Evolutionary conservation across 1,140 invertebrate genomes (phyloP).

Genomic region (Thalassaphorura encarpata): DNA sequence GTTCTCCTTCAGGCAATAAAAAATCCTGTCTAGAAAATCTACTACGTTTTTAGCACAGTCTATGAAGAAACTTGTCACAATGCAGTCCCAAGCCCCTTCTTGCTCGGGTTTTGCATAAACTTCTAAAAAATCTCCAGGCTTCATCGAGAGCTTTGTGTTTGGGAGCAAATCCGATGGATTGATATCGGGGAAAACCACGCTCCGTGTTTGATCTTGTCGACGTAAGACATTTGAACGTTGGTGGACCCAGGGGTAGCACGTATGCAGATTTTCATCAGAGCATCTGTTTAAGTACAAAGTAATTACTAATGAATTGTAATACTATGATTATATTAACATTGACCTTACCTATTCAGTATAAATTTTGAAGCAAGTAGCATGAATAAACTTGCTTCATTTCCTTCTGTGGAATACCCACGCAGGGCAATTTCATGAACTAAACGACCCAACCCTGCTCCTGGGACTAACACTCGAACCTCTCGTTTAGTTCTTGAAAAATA

Average conservation of each 20-base stretch:
- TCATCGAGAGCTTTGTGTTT: slow-evolving; percentile 79
- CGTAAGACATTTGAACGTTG: slow-evolving; percentile 81
- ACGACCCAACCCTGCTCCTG: slow-evolving; percentile 83
- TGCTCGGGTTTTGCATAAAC: slow-evolving; percentile 61
- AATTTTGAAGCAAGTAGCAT: slow-evolving; percentile 97
- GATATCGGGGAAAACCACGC: slow-evolving; percentile 80
- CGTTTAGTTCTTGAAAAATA: too few relatives aligned
- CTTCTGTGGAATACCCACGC: slow-evolving; percentile 81
- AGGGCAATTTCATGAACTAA: slow-evolving; percentile 86
- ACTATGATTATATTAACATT: too few relatives aligned
- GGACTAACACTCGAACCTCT: slow-evolving; percentile 36
- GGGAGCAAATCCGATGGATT: slow-evolving; percentile 57
- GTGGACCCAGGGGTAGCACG: slow-evolving; percentile 86
- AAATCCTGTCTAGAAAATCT: slow-evolving; percentile 89
- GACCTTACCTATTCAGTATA: slow-evolving; percentile 75
- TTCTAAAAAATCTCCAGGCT: slow-evolving; percentile 61
- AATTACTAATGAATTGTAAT: too few relatives aligned
- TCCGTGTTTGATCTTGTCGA: slow-evolving; percentile 65
- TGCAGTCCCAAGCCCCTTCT: slow-evolving; percentile 62
- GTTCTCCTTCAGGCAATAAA: slow-evolving; percentile 76
- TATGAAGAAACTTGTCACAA: slow-evolving; percentile 96
- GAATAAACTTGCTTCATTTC: slow-evolving; percentile 75
- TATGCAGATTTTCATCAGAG: slow-evolving; percentile 46
- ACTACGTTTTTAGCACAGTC: slow-evolving; percentile 96
- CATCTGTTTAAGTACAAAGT: too few relatives aligned